phyloP scores from a whole-genome alignment of 2,113 vertebrate species.

The Apteryx mantelli region DNA sequence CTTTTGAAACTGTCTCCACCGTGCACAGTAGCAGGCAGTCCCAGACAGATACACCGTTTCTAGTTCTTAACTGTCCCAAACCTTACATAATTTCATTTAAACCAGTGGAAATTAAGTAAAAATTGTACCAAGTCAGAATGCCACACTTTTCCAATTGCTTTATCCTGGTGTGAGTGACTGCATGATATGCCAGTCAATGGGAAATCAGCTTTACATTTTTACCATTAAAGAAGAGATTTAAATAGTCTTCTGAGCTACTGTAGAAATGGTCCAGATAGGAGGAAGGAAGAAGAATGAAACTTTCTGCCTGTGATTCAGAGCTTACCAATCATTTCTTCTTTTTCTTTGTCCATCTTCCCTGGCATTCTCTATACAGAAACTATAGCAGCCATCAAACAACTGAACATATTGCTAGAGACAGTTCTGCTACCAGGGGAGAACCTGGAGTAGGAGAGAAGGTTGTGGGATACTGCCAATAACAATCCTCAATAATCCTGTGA shows the following conservation, averaged over 20 bases:
- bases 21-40: background rate
- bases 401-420: background rate
- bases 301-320: background rate
- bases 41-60: background rate
- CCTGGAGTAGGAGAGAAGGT: background rate
- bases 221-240: background rate
- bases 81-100: slow-evolving; percentile 24
- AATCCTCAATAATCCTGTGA: background rate
- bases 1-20: background rate
- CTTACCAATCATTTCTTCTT: background rate
- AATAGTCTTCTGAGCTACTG: background rate
- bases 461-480: slow-evolving; percentile 19
- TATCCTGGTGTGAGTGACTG: background rate
- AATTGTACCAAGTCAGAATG: background rate
- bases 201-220: slow-evolving; percentile 37
- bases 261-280: background rate
- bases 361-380: background rate
- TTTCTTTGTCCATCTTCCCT: background rate
- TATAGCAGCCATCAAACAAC: background rate
- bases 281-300: background rate
- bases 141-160: slow-evolving; percentile 15
- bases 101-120: background rate
- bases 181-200: background rate
- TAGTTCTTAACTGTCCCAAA: background rate
- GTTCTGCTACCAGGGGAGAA: background rate